Conservation (phyloP, 2,888 invertebrate species). For the Serripes groenlandicus region DNA sequence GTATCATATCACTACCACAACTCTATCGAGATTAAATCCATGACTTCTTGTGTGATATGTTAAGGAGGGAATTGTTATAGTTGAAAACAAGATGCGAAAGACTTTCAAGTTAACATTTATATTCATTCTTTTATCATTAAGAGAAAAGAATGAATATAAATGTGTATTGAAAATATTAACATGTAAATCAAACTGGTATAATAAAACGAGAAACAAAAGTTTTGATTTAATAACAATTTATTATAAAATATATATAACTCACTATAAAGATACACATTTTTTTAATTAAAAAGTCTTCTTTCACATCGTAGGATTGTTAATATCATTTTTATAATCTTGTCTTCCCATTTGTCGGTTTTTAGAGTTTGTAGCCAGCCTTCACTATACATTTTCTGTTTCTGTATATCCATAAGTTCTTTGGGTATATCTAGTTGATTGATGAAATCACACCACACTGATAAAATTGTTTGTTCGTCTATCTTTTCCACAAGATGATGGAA, state of each 20-base stretch:
- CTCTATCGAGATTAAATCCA: no score
- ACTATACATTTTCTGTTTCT: conserved; percentile 24
- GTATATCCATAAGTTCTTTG: conserved; percentile 5
- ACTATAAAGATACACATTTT: not conserved
- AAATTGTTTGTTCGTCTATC: conserved; percentile 28
- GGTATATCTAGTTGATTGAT: conserved; percentile 24
- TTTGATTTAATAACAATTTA: no score
- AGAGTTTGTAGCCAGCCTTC: conserved; percentile 30
- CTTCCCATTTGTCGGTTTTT: conserved; percentile 41
- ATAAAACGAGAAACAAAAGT: no score
- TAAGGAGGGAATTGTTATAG: no score
- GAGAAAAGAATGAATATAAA: no score
- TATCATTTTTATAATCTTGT: conserved; percentile 37
- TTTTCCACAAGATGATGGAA: conserved; percentile 27
- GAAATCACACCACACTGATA: conserved; percentile 26
- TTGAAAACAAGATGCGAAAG: no score
- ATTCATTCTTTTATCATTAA: no score
- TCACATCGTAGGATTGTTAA: conserved; percentile 29
- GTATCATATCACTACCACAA: no score
- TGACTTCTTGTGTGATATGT: no score
- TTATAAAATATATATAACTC: not conserved
- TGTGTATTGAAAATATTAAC: no score
- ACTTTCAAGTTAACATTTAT: no score
- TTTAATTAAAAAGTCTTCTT: conserved; percentile 3
- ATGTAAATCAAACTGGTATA: no score